These are phyloP conservation scores for Grammomys dolichurus DNA, from an alignment of 2,113 vertebrate genomes.

Conservation along the genomic window DNA sequence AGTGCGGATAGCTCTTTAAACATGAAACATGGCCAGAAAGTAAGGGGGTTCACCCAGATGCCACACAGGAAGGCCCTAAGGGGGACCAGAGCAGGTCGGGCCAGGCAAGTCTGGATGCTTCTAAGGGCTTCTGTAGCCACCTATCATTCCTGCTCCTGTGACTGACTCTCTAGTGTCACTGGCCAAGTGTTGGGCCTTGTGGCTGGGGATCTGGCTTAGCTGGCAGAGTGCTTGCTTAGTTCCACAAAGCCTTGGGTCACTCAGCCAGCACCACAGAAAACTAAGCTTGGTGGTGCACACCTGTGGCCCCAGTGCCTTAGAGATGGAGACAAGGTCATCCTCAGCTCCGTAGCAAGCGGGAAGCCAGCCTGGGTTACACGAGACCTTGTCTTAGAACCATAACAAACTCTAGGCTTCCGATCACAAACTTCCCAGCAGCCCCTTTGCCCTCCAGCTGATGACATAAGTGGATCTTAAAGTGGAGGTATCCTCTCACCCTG, in stretches of 20 bases:
- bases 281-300: not conserved
- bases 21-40: not conserved
- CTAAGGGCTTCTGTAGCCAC: not conserved
- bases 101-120: not conserved
- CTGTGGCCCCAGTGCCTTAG: not conserved
- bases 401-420: not conserved
- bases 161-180: not conserved
- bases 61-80: not conserved
- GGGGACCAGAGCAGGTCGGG: not conserved
- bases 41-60: not conserved
- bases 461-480: not conserved
- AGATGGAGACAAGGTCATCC: not conserved
- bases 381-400: not conserved
- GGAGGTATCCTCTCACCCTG: not conserved
- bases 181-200: not conserved
- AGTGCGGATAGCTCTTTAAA: not conserved
- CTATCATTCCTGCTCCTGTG: not conserved
- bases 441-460: not conserved
- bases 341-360: not conserved
- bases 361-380: not conserved
- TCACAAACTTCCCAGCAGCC: not conserved
- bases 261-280: not conserved
- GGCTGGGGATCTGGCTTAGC: not conserved
- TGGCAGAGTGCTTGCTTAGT: not conserved
- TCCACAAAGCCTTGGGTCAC: not conserved